Evolutionary conservation across 2,113 vertebrate genomes (phyloP).

Genomic region (Sylvietta virens): DNA sequence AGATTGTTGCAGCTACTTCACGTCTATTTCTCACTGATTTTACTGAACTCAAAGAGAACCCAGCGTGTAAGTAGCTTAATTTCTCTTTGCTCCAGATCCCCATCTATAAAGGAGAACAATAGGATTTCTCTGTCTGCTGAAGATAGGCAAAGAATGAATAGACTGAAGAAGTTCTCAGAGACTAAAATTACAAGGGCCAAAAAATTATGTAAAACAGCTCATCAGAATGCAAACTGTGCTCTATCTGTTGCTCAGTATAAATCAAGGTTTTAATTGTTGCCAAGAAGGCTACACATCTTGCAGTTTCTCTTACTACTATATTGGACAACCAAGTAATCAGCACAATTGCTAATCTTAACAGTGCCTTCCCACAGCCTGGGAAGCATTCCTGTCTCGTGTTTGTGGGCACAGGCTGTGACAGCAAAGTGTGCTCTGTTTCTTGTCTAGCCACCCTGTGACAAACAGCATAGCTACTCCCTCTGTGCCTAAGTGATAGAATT

Average conservation of each 20-base stretch:
- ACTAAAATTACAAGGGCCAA: conserved; percentile 2
- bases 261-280: conserved; percentile 29
- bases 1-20: background rate
- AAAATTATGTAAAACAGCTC: conserved; percentile 25
- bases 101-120: background rate
- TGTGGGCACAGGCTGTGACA: background rate
- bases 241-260: conserved; percentile 6
- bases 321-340: background rate
- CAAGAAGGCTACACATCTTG: background rate
- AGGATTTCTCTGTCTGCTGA: conserved; percentile 14
- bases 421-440: background rate
- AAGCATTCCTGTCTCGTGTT: background rate
- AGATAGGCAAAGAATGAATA: background rate
- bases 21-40: background rate
- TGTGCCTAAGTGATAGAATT: background rate
- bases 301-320: background rate
- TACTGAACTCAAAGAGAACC: background rate
- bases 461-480: background rate
- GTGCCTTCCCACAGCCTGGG: background rate
- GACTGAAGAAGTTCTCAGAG: conserved; percentile 18
- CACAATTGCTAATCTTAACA: background rate
- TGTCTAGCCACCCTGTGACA: background rate
- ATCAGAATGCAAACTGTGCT: conserved; percentile 36
- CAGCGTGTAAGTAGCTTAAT: background rate
- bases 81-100: background rate